Conservation (phyloP, 2,797 vertebrate genomes). For the Xiphorhynchus erythropygius region DNA sequence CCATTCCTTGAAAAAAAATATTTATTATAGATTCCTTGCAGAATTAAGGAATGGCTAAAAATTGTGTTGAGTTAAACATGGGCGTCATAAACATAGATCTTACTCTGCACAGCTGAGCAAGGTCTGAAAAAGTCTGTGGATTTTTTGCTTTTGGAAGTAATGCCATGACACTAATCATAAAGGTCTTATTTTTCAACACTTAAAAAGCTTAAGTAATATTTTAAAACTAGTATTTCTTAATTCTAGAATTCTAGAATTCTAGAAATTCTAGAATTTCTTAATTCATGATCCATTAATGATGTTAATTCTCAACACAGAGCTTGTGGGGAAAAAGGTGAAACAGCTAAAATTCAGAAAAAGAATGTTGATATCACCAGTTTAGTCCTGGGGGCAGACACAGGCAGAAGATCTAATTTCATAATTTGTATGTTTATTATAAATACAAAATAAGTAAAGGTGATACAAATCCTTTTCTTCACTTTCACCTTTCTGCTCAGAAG, state of each 20-base stretch:
- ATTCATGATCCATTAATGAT: not conserved
- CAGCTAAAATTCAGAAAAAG: not conserved
- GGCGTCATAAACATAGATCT: not conserved
- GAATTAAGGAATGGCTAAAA: constrained; percentile 24
- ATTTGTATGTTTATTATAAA: not conserved
- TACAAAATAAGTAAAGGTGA: not conserved
- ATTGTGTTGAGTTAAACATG: not conserved
- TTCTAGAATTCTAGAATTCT: too few relatives aligned
- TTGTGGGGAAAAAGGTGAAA: not conserved
- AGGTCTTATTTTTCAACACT: not conserved
- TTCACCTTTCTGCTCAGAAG: not conserved
- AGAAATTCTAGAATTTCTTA: not conserved
- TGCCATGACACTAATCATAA: not conserved
- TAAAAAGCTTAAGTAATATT: not conserved
- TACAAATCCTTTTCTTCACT: not conserved
- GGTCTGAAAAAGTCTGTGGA: not conserved
- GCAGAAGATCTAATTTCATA: not conserved
- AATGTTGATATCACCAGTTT: not conserved
- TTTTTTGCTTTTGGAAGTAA: not conserved
- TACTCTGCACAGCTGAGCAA: not conserved
- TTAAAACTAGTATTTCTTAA: not conserved
- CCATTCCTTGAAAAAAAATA: constrained; percentile 23
- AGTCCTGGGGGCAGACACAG: not conserved
- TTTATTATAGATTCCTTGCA: constrained; percentile 3
- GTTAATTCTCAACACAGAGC: not conserved